Percentiles rank a stretch among this genome's conserved stretches.
Evolutionary conservation across 2,888 invertebrate species (phyloP).

Genomic region (Celastrina argiolus): DNA sequence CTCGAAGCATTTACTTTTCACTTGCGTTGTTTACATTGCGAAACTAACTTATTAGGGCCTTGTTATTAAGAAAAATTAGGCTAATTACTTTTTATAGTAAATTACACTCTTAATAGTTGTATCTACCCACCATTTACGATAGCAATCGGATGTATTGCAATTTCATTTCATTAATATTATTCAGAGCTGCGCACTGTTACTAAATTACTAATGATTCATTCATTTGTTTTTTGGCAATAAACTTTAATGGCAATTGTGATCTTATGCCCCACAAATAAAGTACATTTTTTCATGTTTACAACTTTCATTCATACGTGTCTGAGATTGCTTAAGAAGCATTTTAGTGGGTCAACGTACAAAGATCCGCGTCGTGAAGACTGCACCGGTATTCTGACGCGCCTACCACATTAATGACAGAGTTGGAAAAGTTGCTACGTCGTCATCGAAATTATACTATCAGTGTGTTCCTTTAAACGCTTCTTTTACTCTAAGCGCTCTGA

Average conservation of each 20-base stretch:
- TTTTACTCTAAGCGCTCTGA: too few relatives aligned
- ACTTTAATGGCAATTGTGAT: not conserved
- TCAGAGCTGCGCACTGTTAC: not conserved
- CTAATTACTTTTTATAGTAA: too few relatives aligned
- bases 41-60: too few relatives aligned
- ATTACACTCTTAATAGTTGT: not conserved
- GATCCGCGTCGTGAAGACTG: slow-evolving; percentile 30
- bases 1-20: too few relatives aligned
- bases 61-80: too few relatives aligned
- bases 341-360: slow-evolving; percentile 49
- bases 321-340: slow-evolving; percentile 39
- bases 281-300: not conserved
- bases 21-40: too few relatives aligned
- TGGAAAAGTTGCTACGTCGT: not conserved
- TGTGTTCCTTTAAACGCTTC: too few relatives aligned
- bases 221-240: not conserved
- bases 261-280: not conserved
- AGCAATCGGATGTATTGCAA: not conserved
- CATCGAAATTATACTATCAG: not conserved
- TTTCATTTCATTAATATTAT: not conserved
- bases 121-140: not conserved
- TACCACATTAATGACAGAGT: not conserved
- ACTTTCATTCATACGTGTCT: slow-evolving; percentile 30
- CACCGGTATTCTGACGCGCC: slow-evolving; percentile 6
- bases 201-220: slow-evolving; percentile 14